These are phyloP conservation scores for Caenorhabditis angaria DNA, from an alignment of 2,888 invertebrate genomes.

Conservation along the genomic window DNA sequence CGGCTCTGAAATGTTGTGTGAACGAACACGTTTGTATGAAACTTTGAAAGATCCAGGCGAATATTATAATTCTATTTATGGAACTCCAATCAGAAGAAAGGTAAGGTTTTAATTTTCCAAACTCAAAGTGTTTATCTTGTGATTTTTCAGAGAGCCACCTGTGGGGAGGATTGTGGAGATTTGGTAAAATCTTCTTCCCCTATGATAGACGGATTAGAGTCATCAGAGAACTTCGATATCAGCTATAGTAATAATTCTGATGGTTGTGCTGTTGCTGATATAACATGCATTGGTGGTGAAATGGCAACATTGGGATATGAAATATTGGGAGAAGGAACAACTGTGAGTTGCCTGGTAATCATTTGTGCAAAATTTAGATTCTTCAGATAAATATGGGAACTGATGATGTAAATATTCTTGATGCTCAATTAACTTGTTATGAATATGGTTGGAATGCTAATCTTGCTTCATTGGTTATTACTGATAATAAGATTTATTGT, in stretches of 20 bases:
- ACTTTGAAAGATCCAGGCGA: background rate
- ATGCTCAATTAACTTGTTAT: slow-evolving; percentile 34
- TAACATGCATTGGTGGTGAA: slow-evolving; percentile 36
- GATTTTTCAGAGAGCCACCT: slow-evolving; percentile 27
- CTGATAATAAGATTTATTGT: slow-evolving; percentile 24
- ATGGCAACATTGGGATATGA: slow-evolving; percentile 25
- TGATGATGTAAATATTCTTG: slow-evolving; percentile 27
- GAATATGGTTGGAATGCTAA: slow-evolving; percentile 32
- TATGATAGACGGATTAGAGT: slow-evolving; percentile 19
- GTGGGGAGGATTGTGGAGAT: slow-evolving; percentile 19
- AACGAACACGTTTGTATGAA: background rate
- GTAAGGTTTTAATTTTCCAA: background rate
- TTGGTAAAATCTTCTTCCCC: slow-evolving; percentile 20
- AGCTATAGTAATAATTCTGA: slow-evolving; percentile 22
- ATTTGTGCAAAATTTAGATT: background rate
- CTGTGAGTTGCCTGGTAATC: background rate
- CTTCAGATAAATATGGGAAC: slow-evolving; percentile 22
- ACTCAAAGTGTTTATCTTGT: background rate
- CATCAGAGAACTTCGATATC: slow-evolving; percentile 37
- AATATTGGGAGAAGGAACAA: background rate
- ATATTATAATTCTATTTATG: background rate
- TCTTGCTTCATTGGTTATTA: slow-evolving; percentile 12
- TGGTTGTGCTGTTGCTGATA: slow-evolving; percentile 19
- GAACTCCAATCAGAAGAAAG: background rate
- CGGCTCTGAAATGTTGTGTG: background rate